These are phyloP conservation scores for Biston stratarius DNA, from an alignment of 2,888 invertebrate species.

Conservation along the genomic window DNA sequence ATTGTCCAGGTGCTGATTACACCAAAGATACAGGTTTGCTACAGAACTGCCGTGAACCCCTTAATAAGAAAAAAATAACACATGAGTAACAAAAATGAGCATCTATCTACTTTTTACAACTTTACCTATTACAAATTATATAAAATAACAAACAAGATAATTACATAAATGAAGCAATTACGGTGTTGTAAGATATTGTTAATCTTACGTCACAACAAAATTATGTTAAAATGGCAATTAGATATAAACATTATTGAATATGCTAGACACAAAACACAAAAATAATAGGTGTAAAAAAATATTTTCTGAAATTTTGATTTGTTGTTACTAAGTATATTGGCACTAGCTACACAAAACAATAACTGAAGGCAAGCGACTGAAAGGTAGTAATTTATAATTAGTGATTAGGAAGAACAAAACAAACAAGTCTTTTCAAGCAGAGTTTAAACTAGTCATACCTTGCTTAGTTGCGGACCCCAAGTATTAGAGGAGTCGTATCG, in stretches of 20 bases:
- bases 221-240: not conserved
- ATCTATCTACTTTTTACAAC: conserved; percentile 13
- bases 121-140: not conserved
- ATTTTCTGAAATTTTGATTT: not conserved
- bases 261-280: not conserved
- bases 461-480: conserved; percentile 81
- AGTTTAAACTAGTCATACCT: conserved; percentile 70
- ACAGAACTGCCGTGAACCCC: conserved; percentile 57
- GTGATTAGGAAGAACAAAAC: conserved; percentile 41
- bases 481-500: conserved; percentile 76
- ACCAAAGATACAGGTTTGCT: conserved; percentile 32
- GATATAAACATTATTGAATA: not conserved
- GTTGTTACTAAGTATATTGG: not conserved
- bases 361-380: conserved; percentile 20
- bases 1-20: conserved; percentile 31
- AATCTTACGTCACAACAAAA: not conserved
- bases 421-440: conserved; percentile 44
- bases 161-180: not conserved
- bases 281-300: not conserved
- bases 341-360: conserved; percentile 22
- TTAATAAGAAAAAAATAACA: conserved; percentile 59
- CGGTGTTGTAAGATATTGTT: not conserved
- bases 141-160: conserved; percentile 1
- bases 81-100: conserved; percentile 34
- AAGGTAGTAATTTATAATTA: conserved; percentile 30